These are phyloP conservation scores for Sthenelais limicola DNA, from an alignment of 2,888 invertebrate genomes.

Conservation along the genomic window DNA sequence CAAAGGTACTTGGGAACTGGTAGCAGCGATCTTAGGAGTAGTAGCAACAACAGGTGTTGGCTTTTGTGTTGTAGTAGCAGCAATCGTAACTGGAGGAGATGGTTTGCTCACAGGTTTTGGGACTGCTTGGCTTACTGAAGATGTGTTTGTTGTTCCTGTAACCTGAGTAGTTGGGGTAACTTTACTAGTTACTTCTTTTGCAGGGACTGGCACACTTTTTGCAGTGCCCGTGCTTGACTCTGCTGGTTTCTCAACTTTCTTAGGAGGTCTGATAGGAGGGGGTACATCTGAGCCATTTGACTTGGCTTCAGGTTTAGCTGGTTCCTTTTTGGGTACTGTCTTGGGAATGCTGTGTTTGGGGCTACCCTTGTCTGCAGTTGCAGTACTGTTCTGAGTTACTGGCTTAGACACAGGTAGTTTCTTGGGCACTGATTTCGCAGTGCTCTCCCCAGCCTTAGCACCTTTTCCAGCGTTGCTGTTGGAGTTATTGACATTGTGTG, in stretches of 20 bases:
- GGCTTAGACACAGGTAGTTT: too few relatives aligned
- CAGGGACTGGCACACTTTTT: too few relatives aligned
- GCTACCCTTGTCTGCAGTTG: neutral
- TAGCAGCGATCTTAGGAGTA: neutral
- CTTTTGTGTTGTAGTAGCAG: neutral
- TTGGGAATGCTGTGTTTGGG: neutral
- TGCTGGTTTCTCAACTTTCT: neutral
- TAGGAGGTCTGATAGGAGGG: constrained; percentile 3
- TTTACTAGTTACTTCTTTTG: too few relatives aligned
- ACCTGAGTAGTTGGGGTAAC: too few relatives aligned
- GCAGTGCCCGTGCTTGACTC: neutral
- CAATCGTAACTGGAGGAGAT: too few relatives aligned
- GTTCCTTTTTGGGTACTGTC: neutral
- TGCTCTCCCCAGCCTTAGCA: too few relatives aligned
- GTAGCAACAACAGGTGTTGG: neutral
- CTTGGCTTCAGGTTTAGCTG: constrained; percentile 22
- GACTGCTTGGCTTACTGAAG: too few relatives aligned
- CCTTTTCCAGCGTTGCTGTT: neutral
- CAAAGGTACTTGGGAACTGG: too few relatives aligned
- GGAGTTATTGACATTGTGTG: constrained; percentile 8
- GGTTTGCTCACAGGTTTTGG: too few relatives aligned
- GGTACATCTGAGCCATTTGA: neutral
- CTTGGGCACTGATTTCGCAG: too few relatives aligned
- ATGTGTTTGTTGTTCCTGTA: too few relatives aligned
- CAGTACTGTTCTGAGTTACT: neutral